A percentile compares a stretch with the other conserved stretches of the same genome.
These are phyloP conservation scores for Sciurus carolinensis DNA, from an alignment of 2,797 vertebrate genomes.

Conservation along the genomic window DNA sequence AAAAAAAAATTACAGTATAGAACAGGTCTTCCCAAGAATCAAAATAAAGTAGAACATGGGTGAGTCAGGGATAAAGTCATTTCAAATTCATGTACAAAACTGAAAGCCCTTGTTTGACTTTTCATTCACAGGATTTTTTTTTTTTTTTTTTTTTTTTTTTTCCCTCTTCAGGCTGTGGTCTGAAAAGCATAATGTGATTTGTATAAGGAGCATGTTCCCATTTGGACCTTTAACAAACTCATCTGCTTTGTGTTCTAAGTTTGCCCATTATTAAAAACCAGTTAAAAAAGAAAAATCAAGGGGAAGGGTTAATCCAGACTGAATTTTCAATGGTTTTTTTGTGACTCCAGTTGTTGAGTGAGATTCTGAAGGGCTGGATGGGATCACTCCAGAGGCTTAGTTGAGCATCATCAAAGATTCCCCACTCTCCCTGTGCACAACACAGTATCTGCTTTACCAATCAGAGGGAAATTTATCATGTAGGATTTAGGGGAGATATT, in stretches of 20 bases:
- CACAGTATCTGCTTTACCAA: constrained; percentile 92
- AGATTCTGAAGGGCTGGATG: constrained; percentile 89
- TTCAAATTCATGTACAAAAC: constrained; percentile 80
- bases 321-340: constrained; percentile 87
- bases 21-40: constrained; percentile 77
- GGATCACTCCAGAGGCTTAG: constrained; percentile 82
- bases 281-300: constrained; percentile 70
- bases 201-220: constrained; percentile 87
- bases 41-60: constrained; percentile 80
- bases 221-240: constrained; percentile 78
- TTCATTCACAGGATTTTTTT: constrained; percentile 63
- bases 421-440: constrained; percentile 83
- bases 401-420: constrained; percentile 89
- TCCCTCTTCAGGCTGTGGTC: constrained; percentile 82
- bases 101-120: constrained; percentile 68
- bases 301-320: constrained; percentile 72
- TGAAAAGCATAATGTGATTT: constrained; percentile 89
- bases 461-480: constrained; percentile 91
- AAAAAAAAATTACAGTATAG: constrained; percentile 74
- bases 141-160: constrained; percentile 59
- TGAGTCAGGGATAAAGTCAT: constrained; percentile 79
- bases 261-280: constrained; percentile 83
- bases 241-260: constrained; percentile 85
- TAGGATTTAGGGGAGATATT: constrained; percentile 88
- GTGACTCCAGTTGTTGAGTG: constrained; percentile 86